Evolutionary conservation across 2,113 vertebrate species (phyloP).

Genomic region (Tragelaphus strepsiceros): DNA sequence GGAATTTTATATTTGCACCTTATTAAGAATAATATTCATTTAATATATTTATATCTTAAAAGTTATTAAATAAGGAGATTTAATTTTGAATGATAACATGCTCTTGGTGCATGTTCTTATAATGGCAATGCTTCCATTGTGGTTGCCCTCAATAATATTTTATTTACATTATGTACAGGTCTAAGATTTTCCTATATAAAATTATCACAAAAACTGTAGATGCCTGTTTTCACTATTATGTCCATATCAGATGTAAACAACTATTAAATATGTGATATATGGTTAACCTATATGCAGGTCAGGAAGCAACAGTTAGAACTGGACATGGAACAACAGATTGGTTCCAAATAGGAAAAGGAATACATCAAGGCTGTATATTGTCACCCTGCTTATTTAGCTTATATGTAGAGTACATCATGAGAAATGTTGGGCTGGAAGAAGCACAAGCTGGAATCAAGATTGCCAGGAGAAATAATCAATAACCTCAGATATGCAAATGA

Average conservation of each 20-base stretch:
- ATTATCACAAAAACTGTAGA: not conserved
- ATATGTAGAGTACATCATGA: no score
- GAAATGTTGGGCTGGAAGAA: no score
- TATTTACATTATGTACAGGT: not conserved
- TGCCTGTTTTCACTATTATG: not conserved
- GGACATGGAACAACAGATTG: no score
- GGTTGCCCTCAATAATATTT: not conserved
- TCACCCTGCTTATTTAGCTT: no score
- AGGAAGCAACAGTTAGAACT: no score
- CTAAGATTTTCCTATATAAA: not conserved
- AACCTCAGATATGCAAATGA: no score
- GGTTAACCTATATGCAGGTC: not conserved
- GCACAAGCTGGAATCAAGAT: no score
- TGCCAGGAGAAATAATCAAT: no score
- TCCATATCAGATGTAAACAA: not conserved
- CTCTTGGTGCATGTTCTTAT: not conserved
- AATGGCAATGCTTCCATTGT: not conserved
- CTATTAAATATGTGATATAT: not conserved
- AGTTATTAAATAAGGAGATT: not conserved
- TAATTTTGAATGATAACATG: not conserved
- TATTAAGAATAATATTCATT: not conserved
- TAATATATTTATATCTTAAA: not conserved
- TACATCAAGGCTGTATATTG: no score
- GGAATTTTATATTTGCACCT: not conserved
- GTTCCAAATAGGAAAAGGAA: no score